Percentiles rank a stretch among this genome's conserved stretches.
phyloP scores from a whole-genome alignment of 2,797 vertebrate species.

The Ptychobarbus kaznakovi region DNA sequence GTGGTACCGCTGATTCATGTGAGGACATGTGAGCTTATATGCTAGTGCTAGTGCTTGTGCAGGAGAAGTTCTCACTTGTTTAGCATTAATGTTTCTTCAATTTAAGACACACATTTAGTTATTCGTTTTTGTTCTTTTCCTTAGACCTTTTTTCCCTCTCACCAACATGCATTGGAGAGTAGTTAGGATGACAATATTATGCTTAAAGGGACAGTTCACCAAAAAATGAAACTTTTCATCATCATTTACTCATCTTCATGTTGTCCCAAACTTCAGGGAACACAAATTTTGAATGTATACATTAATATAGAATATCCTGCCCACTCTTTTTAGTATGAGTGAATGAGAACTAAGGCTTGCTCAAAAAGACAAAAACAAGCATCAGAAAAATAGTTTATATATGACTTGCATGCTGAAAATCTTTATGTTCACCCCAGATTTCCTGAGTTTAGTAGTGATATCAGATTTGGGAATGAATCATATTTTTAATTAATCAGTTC shows the following conservation, averaged over 20 bases:
- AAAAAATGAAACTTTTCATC: background rate
- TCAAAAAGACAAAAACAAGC: background rate
- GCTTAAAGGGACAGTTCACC: background rate
- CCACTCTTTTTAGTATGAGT: background rate
- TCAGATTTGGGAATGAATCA: constrained; percentile 1
- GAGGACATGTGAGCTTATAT: constrained; percentile 11
- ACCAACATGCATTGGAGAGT: background rate
- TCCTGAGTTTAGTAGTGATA: background rate
- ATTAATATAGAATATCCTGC: background rate
- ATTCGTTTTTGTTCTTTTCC: background rate
- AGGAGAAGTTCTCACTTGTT: background rate
- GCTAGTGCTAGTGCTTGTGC: background rate
- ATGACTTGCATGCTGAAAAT: background rate
- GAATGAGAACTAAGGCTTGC: background rate
- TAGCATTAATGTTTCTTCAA: background rate
- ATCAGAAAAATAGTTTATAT: background rate
- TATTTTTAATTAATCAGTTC: background rate
- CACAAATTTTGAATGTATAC: background rate
- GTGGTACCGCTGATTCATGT: constrained; percentile 2
- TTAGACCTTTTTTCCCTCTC: background rate
- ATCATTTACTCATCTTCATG: background rate
- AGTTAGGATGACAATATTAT: background rate
- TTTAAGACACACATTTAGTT: background rate
- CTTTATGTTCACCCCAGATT: background rate
- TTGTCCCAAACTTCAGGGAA: background rate